Conservation (phyloP, 2,888 invertebrate genomes). For the Cataglyphis livida region DNA sequence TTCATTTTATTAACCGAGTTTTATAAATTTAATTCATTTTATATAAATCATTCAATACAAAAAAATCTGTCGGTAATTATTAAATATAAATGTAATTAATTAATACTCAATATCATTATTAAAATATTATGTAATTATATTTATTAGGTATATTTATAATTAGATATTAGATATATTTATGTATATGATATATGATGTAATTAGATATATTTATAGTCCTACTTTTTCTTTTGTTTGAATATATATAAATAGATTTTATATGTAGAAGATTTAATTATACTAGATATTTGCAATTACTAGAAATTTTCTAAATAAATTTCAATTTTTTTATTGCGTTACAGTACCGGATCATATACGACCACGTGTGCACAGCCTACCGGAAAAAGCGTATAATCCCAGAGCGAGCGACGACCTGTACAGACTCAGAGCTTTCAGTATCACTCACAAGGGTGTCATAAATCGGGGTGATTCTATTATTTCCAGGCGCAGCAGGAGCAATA, state of each 20-base stretch:
- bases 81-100: not conserved
- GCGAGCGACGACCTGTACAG: constrained; percentile 94
- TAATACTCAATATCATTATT: not conserved
- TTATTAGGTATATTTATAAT: not conserved
- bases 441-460: constrained; percentile 95
- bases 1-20: not conserved
- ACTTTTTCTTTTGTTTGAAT: not conserved
- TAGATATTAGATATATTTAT: not conserved
- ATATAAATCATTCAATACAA: not conserved
- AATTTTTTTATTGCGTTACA: constrained; percentile 82
- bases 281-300: not conserved
- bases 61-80: not conserved
- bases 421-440: constrained; percentile 94
- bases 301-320: not conserved
- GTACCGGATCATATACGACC: constrained; percentile 94
- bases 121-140: not conserved
- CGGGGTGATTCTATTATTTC: constrained; percentile 96
- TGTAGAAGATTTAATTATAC: not conserved
- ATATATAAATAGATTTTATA: not conserved
- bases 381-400: constrained; percentile 94
- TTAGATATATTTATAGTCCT: not conserved
- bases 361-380: constrained; percentile 94
- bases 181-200: too few relatives aligned
- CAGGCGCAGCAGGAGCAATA: constrained; percentile 93
- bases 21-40: too few relatives aligned